These are phyloP conservation scores for Drosophila equinoxialis DNA, from an alignment of 1,140 invertebrate species.

Conservation along the genomic window DNA sequence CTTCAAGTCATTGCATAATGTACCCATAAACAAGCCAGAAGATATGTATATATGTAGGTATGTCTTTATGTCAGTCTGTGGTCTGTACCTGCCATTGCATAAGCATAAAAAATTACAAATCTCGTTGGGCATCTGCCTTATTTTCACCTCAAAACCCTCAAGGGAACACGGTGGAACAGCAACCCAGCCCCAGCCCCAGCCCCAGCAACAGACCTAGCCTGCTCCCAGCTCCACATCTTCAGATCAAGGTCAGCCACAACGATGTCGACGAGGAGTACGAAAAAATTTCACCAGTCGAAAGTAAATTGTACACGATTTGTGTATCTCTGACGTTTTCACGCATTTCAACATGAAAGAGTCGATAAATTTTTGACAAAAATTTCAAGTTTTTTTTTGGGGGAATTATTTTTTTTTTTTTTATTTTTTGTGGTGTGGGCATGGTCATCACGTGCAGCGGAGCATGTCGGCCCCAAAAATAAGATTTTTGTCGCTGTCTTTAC, in stretches of 20 bases:
- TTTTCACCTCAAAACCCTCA: constrained; percentile 31
- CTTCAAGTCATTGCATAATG: constrained; percentile 45
- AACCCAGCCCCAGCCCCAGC: constrained; percentile 12
- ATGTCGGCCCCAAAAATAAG: constrained; percentile 17
- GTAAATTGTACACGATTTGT: constrained; percentile 31
- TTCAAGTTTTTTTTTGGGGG: neutral
- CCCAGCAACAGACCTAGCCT: neutral
- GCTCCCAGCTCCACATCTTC: constrained; percentile 26
- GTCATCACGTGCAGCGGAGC: constrained; percentile 38
- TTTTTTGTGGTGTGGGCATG: constrained; percentile 9
- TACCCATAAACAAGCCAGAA: constrained; percentile 45
- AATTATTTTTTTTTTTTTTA: neutral
- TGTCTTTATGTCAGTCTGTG: constrained; percentile 17
- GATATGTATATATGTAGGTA: constrained; percentile 43
- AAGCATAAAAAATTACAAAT: constrained; percentile 32
- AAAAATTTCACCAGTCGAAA: constrained; percentile 54
- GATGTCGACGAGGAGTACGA: constrained; percentile 36
- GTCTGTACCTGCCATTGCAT: constrained; percentile 47
- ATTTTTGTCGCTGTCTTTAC: constrained; percentile 17
- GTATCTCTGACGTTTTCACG: constrained; percentile 26
- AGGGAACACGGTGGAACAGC: constrained; percentile 14
- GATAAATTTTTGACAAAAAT: constrained; percentile 21
- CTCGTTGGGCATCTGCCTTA: constrained; percentile 31
- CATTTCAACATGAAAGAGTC: constrained; percentile 38
- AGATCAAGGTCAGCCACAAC: constrained; percentile 52